A percentile compares a stretch with the other conserved stretches of the same genome.
Conservation (phyloP, 2,113 vertebrate species). For the Crotalus viridis region DNA sequence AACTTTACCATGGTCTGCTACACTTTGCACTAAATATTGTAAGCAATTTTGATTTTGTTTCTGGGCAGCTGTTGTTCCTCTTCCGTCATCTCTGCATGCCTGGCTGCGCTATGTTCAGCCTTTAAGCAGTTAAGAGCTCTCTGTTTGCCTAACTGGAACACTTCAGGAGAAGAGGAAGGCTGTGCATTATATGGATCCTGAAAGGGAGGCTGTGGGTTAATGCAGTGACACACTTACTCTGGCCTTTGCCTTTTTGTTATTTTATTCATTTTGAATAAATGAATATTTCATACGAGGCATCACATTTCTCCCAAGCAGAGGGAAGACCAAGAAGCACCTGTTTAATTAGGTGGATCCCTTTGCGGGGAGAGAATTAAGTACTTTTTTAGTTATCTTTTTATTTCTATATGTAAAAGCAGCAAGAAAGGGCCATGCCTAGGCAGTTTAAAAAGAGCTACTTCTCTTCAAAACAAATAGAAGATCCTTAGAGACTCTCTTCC, state of each 20-base stretch:
- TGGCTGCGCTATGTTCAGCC: background rate
- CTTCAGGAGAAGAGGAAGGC: slow-evolving; percentile 31
- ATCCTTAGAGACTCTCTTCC: background rate
- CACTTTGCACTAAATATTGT: slow-evolving; percentile 3
- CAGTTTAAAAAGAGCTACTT: background rate
- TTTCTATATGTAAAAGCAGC: background rate
- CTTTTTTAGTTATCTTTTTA: background rate
- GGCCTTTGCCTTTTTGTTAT: background rate
- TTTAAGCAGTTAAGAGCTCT: slow-evolving; percentile 33
- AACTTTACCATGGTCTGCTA: background rate
- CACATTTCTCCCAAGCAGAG: background rate
- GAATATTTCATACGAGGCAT: background rate
- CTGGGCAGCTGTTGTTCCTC: background rate
- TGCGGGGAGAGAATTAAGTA: background rate
- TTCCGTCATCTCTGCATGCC: background rate
- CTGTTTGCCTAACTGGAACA: slow-evolving; percentile 35
- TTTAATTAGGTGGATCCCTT: background rate
- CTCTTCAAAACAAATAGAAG: background rate
- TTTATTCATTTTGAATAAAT: background rate
- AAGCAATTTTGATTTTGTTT: background rate
- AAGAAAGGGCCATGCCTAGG: background rate
- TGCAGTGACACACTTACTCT: background rate
- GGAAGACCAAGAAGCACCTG: background rate
- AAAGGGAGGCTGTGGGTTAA: slow-evolving; percentile 9
- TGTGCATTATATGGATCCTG: fast-evolving